Evolutionary conservation across 1,140 invertebrate species (phyloP).

Genomic region (Araneus ventricosus): DNA sequence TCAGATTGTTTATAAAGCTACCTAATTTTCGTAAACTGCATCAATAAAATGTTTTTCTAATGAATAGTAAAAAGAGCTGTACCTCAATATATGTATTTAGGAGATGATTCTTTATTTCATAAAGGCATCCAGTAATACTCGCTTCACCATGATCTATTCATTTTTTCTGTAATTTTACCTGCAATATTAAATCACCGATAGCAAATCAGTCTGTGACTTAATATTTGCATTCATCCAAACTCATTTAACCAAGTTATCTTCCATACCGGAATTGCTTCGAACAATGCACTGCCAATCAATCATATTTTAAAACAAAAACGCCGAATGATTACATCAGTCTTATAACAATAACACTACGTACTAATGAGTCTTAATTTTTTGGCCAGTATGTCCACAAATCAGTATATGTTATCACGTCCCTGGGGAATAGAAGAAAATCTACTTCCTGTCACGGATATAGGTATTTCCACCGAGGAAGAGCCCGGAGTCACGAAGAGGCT

Average conservation of each 20-base stretch:
- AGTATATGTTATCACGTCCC: neutral
- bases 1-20: too few species aligned
- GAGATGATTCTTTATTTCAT: too few species aligned
- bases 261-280: neutral
- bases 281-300: neutral
- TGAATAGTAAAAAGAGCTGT: too few species aligned
- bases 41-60: too few species aligned
- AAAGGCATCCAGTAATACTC: too few species aligned
- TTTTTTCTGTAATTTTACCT: too few species aligned
- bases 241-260: neutral
- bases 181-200: too few species aligned
- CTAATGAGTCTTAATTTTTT: neutral
- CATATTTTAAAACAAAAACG: neutral
- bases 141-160: too few species aligned
- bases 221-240: too few species aligned
- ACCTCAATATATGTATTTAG: too few species aligned
- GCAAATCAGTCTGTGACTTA: too few species aligned
- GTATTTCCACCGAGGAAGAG: neutral
- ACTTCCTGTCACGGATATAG: constrained; percentile 29
- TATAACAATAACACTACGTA: neutral
- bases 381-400: neutral
- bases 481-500: constrained; percentile 20
- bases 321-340: neutral
- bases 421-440: neutral
- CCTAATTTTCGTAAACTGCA: too few species aligned